Evolutionary conservation across 2,113 vertebrate genomes (phyloP).

Genomic region (Pluvianellus socialis): DNA sequence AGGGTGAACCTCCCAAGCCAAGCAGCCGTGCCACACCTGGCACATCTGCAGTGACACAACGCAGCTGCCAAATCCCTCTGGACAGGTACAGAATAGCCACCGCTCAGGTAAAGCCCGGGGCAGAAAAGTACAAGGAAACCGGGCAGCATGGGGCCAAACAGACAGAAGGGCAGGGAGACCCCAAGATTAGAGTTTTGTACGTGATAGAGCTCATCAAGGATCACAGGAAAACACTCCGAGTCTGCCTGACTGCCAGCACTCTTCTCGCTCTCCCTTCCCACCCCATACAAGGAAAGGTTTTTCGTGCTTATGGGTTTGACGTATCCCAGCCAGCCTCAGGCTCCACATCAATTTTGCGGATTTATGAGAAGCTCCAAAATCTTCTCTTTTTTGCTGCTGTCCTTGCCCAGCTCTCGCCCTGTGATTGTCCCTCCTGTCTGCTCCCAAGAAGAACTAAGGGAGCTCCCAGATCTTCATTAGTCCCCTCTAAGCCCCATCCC

Average conservation of each 20-base stretch:
- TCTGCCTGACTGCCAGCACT: neutral
- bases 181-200: neutral
- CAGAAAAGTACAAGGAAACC: neutral
- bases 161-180: neutral
- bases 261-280: neutral
- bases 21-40: neutral
- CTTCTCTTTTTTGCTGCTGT: neutral
- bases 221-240: neutral
- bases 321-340: neutral
- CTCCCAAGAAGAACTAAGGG: neutral
- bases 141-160: fast-evolving
- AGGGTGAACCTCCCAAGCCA: neutral
- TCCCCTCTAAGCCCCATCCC: neutral
- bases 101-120: neutral
- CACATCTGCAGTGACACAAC: neutral
- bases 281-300: neutral
- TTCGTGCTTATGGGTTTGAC: neutral
- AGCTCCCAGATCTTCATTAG: neutral
- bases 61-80: neutral
- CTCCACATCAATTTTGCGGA: neutral
- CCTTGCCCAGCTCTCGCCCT: fast-evolving
- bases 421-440: neutral
- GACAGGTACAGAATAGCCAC: neutral
- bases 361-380: neutral
- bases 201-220: neutral